Conservation (phyloP, 23 tunicate species). For the Pegea sp. region DNA sequence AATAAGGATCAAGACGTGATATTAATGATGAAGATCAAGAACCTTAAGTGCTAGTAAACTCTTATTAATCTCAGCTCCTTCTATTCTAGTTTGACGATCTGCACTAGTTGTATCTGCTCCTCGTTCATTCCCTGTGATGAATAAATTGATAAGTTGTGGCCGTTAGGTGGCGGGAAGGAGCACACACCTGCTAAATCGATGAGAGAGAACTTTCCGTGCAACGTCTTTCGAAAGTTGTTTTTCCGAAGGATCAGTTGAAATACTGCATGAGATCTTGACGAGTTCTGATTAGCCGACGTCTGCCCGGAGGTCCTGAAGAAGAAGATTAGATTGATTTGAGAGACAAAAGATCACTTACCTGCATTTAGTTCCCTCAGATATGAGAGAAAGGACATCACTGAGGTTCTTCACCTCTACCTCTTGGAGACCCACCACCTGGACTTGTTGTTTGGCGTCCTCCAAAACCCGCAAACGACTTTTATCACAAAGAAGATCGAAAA, state of each 20-base stretch:
- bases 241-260: slow-evolving; percentile 71
- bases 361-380: slow-evolving; percentile 83
- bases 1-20: not conserved
- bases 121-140: slow-evolving; percentile 60
- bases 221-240: slow-evolving; percentile 21
- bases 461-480: slow-evolving; percentile 71
- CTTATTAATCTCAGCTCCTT: slow-evolving; percentile 95
- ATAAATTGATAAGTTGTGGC: not conserved
- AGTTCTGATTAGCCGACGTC: slow-evolving; percentile 88
- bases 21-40: too few relatives aligned
- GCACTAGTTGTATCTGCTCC: slow-evolving; percentile 98
- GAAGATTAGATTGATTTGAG: not conserved
- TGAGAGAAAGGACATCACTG: slow-evolving; percentile 68
- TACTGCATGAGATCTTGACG: slow-evolving; percentile 92
- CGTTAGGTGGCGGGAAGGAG: not conserved
- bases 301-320: slow-evolving; percentile 75
- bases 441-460: slow-evolving; percentile 77
- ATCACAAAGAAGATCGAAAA: slow-evolving; percentile 77
- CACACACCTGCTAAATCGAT: slow-evolving; percentile 81
- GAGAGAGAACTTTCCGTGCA: slow-evolving; percentile 90
- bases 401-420: slow-evolving; percentile 47
- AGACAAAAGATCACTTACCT: slow-evolving; percentile 13
- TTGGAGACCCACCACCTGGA: slow-evolving; percentile 77
- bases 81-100: slow-evolving; percentile 87
- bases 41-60: slow-evolving; percentile 85